Percentiles rank a stretch among this genome's conserved stretches.
Conservation (phyloP, 2,888 invertebrate species). For the Bimastos eiseni region DNA sequence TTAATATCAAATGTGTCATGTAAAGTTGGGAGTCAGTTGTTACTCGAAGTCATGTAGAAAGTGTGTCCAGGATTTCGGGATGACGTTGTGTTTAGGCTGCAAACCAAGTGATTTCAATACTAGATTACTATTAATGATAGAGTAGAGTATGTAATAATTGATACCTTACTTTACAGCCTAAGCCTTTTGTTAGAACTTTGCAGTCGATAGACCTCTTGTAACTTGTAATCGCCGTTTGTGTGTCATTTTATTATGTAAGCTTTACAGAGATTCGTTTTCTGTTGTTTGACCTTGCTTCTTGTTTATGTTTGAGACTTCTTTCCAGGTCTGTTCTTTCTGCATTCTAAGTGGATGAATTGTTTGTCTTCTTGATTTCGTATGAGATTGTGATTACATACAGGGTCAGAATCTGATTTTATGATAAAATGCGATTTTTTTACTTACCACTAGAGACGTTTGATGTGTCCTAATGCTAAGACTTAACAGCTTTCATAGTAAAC, state of each 20-base stretch:
- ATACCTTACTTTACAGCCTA: neutral
- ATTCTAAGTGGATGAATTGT: conserved; percentile 1
- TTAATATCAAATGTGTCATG: neutral
- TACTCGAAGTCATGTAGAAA: neutral
- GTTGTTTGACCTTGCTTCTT: neutral
- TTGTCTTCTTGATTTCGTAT: conserved; percentile 7
- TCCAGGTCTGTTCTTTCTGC: neutral
- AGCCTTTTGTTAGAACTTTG: neutral
- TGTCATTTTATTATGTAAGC: neutral
- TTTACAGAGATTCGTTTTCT: neutral
- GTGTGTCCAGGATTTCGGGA: neutral
- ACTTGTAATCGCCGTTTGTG: neutral
- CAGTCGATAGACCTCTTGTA: neutral
- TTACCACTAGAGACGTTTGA: neutral
- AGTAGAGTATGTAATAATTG: neutral
- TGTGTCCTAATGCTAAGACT: neutral
- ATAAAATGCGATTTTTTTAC: neutral
- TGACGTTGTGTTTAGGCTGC: neutral
- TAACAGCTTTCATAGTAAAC: neutral
- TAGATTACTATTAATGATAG: neutral
- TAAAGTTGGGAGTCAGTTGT: neutral
- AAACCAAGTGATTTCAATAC: neutral
- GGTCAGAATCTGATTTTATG: conserved; percentile 2
- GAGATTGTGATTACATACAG: conserved; percentile 24
- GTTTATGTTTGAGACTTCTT: neutral